phyloP scores from a whole-genome alignment of 2,113 vertebrate genomes.

The Dolichallabes microphthalmus region DNA sequence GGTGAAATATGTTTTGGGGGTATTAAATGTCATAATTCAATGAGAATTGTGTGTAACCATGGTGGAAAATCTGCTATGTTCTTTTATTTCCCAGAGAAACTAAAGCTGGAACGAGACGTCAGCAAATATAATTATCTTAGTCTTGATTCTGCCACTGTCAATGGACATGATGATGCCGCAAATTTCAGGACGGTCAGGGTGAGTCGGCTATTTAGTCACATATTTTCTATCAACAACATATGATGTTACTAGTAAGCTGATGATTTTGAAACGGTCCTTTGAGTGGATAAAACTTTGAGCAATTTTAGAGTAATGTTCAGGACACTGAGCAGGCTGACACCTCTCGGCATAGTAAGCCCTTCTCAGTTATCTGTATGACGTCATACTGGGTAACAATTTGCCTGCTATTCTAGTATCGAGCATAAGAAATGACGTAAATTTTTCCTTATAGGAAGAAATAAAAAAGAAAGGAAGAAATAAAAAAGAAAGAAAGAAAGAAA shows the following conservation, averaged over 20 bases:
- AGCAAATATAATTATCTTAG: constrained; percentile 96
- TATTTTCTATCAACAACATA: not conserved
- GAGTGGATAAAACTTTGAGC: not conserved
- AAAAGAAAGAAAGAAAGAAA: not conserved
- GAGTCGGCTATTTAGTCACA: constrained; percentile 12
- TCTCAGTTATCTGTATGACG: not conserved
- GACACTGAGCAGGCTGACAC: not conserved
- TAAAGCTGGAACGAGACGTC: constrained; percentile 90
- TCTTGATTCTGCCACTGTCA: constrained; percentile 89
- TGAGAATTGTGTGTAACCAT: not conserved
- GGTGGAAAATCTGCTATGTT: constrained; percentile 19
- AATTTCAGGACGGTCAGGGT: constrained; percentile 88
- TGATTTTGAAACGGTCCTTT: not conserved
- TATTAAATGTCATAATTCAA: constrained; percentile 43
- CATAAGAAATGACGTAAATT: not conserved
- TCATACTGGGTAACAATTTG: no score
- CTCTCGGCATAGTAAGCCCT: not conserved
- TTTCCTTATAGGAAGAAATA: not conserved
- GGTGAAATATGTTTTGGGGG: constrained; percentile 44
- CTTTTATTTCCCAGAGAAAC: constrained; percentile 76
- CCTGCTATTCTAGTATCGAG: not conserved
- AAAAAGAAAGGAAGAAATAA: not conserved
- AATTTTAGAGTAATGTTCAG: not conserved
- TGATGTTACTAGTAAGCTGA: not conserved
- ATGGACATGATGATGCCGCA: constrained; percentile 89